Base-by-base conservation (phyloP, 1,140 invertebrate species). In the Papilio xuthus region DNA sequence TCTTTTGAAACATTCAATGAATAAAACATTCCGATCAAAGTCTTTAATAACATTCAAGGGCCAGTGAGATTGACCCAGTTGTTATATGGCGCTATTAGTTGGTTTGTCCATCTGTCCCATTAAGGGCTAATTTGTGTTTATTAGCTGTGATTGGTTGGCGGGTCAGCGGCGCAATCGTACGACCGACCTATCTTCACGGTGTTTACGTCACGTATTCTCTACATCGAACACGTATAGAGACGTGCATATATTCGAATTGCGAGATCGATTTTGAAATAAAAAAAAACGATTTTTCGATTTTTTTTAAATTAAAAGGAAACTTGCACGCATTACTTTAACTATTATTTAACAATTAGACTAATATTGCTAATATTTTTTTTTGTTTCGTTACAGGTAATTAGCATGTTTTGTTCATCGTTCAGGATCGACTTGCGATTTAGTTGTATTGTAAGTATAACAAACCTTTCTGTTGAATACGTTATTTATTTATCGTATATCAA, bases 111-210 rank as follows among this genome's bases (percentile, higher is more conserved):
- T 88, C 87, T 89, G 88, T 85, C 84, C 84, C 83, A 85, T 88
- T 85, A 87, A 84, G 81, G 81, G 85, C 84, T 92, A 92, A 92
- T 93, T 90, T 88, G 86, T 84, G 82, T 89, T 89, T 86, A 91
- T 91, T 90, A 88, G 84, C 85, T 79, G 89, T 89, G 90, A 93
- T 93, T 93, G 90, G 84, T 82, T 76, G 79, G 81, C 86, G 88
- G 91, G 91, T 92, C 91, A 88, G 81, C 86, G 80, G 80, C 74
- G 77, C 86, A 84, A 82, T 83, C 81, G 82, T 9, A 6, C 18
- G 53, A n/a, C 50, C 15, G 18, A 44, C 23, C 37, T 15, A 26
- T 23, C 37, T 28, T 12, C 42, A 23, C 71, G 69, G 7, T 56
- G 23, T 67, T 12, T 67, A 67, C 60, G 60, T 67, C 60, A 67